Percentiles rank a stretch among this genome's conserved stretches.
These are phyloP conservation scores for Canis aureus DNA, from an alignment of 2,113 vertebrate genomes.

Conservation along the genomic window DNA sequence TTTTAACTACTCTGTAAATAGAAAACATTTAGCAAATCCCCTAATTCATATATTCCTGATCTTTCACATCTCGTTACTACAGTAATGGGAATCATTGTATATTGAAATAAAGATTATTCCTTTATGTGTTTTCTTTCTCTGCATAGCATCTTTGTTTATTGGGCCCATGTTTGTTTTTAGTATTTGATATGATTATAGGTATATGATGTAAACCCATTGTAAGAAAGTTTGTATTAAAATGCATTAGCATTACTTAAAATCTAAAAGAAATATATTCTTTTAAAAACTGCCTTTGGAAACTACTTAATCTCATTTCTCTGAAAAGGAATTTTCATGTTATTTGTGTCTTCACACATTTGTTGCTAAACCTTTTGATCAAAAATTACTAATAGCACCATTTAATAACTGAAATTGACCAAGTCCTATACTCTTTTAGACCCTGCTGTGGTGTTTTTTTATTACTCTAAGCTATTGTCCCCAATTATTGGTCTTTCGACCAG, in stretches of 20 bases:
- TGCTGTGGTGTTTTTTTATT: background rate
- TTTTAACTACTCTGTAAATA: background rate
- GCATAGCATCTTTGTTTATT: slow-evolving; percentile 20
- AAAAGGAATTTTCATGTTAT: background rate
- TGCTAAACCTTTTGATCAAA: slow-evolving; percentile 22
- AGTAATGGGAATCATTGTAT: background rate
- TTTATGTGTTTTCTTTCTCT: background rate
- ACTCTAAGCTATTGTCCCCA: background rate
- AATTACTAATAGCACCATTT: background rate
- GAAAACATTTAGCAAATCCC: slow-evolving; percentile 1
- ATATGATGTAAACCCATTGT: background rate
- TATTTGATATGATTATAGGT: background rate
- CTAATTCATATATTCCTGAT: background rate
- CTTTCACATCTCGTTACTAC: slow-evolving; percentile 18
- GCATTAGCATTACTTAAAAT: background rate
- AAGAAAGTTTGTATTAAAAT: slow-evolving; percentile 52
- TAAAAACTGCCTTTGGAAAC: background rate
- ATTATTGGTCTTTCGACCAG: background rate
- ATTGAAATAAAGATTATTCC: slow-evolving; percentile 31
- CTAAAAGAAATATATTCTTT: background rate
- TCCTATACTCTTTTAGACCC: background rate
- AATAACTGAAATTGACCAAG: background rate
- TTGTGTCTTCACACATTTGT: background rate
- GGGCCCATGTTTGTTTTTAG: background rate
- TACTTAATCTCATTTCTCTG: slow-evolving; percentile 26